A percentile compares a stretch with the other conserved stretches of the same genome.
phyloP scores from a whole-genome alignment of 2,113 vertebrate species.

The Cygnus buccinator region DNA sequence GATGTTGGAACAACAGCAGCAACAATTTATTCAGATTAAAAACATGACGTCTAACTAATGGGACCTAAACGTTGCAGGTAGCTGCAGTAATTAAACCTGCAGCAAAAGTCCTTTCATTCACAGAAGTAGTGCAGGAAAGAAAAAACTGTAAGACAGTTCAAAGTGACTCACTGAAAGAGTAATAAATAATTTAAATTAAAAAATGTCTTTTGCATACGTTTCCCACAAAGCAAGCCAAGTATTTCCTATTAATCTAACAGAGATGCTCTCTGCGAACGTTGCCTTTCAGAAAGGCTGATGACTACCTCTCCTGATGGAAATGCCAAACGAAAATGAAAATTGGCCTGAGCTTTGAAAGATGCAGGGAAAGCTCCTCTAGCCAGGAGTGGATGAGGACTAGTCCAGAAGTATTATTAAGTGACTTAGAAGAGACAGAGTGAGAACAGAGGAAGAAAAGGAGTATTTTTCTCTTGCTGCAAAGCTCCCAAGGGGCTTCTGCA shows the following conservation, averaged over 20 bases:
- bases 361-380: background rate
- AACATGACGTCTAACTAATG: background rate
- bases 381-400: background rate
- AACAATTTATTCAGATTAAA: background rate
- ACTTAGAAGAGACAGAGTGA: background rate
- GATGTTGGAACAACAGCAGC: fast-evolving
- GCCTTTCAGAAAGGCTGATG: background rate
- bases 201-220: background rate
- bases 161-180: background rate
- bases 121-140: background rate
- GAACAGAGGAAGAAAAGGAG: background rate
- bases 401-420: background rate
- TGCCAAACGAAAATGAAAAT: conserved; percentile 44
- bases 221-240: background rate
- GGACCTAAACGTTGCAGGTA: background rate
- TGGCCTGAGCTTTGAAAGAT: background rate
- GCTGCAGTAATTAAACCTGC: background rate
- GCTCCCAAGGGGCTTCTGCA: background rate
- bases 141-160: background rate
- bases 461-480: background rate
- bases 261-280: background rate
- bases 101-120: background rate
- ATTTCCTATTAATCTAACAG: conserved; percentile 12
- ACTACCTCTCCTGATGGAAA: background rate
- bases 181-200: conserved; percentile 15